Evolutionary conservation across 2,113 vertebrate species (phyloP).

Genomic region (Amphilophus citrinellus): DNA sequence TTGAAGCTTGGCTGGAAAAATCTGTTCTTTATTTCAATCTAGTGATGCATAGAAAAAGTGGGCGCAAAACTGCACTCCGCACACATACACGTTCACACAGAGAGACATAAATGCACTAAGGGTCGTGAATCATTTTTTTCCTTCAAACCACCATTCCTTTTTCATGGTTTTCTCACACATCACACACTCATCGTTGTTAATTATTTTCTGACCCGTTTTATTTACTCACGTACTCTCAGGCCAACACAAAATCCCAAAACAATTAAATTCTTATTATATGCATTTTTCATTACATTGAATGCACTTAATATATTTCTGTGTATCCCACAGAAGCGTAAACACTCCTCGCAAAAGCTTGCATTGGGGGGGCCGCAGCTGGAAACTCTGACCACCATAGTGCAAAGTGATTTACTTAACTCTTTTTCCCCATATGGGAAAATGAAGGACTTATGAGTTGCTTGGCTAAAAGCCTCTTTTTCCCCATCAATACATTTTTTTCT

Average conservation of each 20-base stretch:
- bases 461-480: slow-evolving; percentile 55
- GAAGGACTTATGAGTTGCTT: slow-evolving; percentile 52
- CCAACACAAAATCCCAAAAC: slow-evolving; percentile 1
- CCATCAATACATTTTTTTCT: slow-evolving; percentile 63
- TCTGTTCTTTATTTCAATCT: slow-evolving; percentile 38
- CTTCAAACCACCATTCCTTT: neutral
- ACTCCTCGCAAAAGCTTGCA: slow-evolving; percentile 8
- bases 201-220: slow-evolving; percentile 3
- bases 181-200: neutral
- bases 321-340: slow-evolving; percentile 21
- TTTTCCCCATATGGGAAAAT: slow-evolving; percentile 30
- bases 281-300: slow-evolving; percentile 31
- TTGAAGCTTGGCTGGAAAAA: slow-evolving; percentile 21
- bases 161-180: slow-evolving; percentile 1
- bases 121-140: neutral
- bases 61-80: neutral
- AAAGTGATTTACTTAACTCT: slow-evolving; percentile 56
- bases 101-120: neutral
- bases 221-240: neutral
- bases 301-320: slow-evolving; percentile 8
- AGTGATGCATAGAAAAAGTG: neutral
- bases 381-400: slow-evolving; percentile 33
- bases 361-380: slow-evolving; percentile 16
- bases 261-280: slow-evolving; percentile 19
- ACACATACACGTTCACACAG: neutral